Base-by-base conservation (phyloP, 2,888 invertebrate genomes). In the Caenorhabditis sp. region DNA sequence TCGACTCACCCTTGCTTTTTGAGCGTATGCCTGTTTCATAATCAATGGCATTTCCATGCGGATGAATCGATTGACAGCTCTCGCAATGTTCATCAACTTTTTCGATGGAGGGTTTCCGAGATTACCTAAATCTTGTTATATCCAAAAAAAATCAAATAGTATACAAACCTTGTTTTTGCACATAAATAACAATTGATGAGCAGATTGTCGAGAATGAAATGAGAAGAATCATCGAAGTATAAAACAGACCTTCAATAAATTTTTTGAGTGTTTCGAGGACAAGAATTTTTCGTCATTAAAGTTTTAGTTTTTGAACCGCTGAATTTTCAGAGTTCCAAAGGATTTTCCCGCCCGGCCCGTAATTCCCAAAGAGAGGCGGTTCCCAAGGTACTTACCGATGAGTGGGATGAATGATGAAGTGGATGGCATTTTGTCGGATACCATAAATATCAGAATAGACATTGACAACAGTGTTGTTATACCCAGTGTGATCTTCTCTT, bases 371-470 rank as follows among this genome's bases (percentile, higher is more conserved):
- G n/a, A n/a, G n/a, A n/a, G n/a, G n/a, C 49, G 12, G 12, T 43
- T 43, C 17, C 49, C 49, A 43, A 43, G 17, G 31, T 49, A 67
- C 86, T 80, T 79, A 88, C 89, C 89, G 63, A 89, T 89, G 2
- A 89, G 83, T 1, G 89, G 89, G 43, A 89, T 88, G 77, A 88
- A 88, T 53, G 89, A 88, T 1, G 89, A 89, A 0, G 89, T 89
- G 4, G 88, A 88, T 0, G 89, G 89, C 89, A 89, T 89, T 65
- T 88, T 88, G 69, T 81, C 81, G 17, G 76, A 74, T 0, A 81
- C 81, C 67, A 89, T 86, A 66, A 89, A 86, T 86, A 89, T 88
- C 69, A 89, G 88, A 65, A 89, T 89, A 1, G 89, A 88, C 83
- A 89, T 89, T 4, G 89, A 78, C 14, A 81, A 74, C 1, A 85